A percentile compares a stretch with the other conserved stretches of the same genome.
Evolutionary conservation across 2,113 vertebrate genomes (phyloP).

Genomic region (Xerus inauris): DNA sequence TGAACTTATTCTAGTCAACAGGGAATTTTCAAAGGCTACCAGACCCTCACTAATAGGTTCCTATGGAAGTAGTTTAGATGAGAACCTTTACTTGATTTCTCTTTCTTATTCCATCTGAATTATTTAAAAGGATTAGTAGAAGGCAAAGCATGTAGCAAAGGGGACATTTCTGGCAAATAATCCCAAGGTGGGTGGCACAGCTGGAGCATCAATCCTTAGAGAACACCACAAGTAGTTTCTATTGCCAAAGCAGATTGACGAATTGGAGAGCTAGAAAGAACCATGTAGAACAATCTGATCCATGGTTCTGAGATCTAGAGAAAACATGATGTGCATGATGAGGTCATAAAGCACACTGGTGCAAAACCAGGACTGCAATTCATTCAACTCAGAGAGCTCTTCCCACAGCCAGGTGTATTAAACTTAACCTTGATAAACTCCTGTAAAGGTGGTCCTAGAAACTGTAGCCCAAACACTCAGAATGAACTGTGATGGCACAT

Average conservation of each 20-base stretch:
- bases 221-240: neutral
- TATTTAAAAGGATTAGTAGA: neutral
- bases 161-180: neutral
- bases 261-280: conserved; percentile 20
- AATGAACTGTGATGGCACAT: neutral
- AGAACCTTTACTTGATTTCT: neutral
- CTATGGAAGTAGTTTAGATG: neutral
- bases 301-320: neutral
- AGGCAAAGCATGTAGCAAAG: neutral
- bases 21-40: neutral
- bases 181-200: neutral
- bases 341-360: neutral
- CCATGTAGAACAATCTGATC: neutral
- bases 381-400: neutral
- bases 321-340: neutral
- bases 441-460: neutral
- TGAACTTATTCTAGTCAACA: neutral
- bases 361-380: neutral
- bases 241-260: neutral
- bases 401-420: neutral
- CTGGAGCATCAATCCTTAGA: neutral
- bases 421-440: conserved; percentile 23
- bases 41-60: neutral
- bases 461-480: neutral
- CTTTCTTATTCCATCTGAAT: neutral